phyloP scores from a whole-genome alignment of 2,113 vertebrate genomes.

The Paratilapia polleni region DNA sequence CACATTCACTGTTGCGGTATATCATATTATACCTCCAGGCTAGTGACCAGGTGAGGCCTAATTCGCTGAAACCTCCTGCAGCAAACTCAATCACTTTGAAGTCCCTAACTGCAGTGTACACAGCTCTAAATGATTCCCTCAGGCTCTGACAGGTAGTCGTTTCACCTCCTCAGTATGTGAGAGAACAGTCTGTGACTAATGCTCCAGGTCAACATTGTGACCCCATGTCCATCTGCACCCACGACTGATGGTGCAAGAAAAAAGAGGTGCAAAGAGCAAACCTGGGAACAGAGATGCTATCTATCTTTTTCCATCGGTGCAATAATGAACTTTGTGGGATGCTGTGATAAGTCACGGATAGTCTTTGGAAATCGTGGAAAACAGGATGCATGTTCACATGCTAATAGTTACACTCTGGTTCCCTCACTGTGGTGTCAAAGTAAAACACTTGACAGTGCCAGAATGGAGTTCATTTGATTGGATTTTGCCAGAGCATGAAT shows the following conservation, averaged over 20 bases:
- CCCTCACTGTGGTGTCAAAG: not conserved
- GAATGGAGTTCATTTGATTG: constrained; percentile 18
- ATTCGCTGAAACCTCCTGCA: constrained; percentile 16
- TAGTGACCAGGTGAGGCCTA: constrained; percentile 12
- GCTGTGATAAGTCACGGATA: constrained; percentile 31
- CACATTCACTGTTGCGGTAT: not conserved
- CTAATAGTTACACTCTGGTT: not conserved
- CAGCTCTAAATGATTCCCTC: constrained; percentile 46
- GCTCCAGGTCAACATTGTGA: constrained; percentile 31
- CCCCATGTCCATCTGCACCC: constrained; percentile 37
- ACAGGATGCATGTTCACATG: not conserved
- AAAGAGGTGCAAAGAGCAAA: constrained; percentile 25
- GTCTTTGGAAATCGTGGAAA: not conserved
- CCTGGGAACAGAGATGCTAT: constrained; percentile 64
- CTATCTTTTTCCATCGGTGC: constrained; percentile 53
- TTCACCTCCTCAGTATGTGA: constrained; percentile 38
- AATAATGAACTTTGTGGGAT: constrained; percentile 23
- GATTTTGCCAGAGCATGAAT: constrained; percentile 12
- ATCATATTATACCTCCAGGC: not conserved
- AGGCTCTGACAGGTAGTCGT: constrained; percentile 47
- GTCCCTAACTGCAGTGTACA: not conserved
- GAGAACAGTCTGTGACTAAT: constrained; percentile 51
- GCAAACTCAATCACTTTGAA: constrained; percentile 48
- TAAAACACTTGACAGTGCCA: constrained; percentile 15
- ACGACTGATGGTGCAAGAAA: not conserved